phyloP scores from a whole-genome alignment of 2,797 vertebrate species.

The Molossus molossus region DNA sequence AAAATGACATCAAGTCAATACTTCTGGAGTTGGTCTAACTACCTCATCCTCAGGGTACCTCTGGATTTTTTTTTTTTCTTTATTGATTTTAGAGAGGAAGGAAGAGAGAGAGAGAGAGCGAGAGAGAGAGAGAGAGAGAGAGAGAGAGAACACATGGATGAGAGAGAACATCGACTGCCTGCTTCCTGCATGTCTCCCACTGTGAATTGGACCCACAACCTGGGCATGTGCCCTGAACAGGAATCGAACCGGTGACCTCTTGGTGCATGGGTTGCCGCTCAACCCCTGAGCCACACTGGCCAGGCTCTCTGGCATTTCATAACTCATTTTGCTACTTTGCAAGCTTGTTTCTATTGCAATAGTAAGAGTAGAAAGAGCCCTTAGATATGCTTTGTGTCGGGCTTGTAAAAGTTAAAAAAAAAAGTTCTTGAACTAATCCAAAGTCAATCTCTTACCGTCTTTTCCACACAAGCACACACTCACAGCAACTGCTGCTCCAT shows the following conservation, averaged over 20 bases:
- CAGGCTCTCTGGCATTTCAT: background rate
- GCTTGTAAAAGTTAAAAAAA: background rate
- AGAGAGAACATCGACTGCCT: too few species aligned
- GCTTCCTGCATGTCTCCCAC: too few species aligned
- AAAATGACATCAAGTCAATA: background rate
- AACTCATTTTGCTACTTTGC: background rate
- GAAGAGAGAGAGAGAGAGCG: too few species aligned
- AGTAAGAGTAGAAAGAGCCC: background rate
- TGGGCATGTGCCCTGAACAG: too few species aligned
- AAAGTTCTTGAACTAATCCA: background rate
- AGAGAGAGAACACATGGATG: too few species aligned
- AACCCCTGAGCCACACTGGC: too few species aligned
- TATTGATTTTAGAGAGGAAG: too few species aligned
- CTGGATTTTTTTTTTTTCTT: too few species aligned
- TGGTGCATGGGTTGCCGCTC: too few species aligned
- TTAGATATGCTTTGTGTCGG: background rate
- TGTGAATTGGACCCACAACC: too few species aligned
- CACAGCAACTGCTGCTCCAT: background rate
- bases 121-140: too few species aligned
- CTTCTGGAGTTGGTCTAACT: background rate
- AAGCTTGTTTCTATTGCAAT: background rate
- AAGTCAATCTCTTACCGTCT: background rate
- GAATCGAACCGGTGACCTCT: too few species aligned
- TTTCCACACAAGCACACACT: background rate
- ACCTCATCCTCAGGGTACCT: background rate